Evolutionary conservation across 2,888 invertebrate genomes (phyloP), one percentile per base, ranked within the genome.

Genomic region (Hofmannophila pseudospretella): DNA sequence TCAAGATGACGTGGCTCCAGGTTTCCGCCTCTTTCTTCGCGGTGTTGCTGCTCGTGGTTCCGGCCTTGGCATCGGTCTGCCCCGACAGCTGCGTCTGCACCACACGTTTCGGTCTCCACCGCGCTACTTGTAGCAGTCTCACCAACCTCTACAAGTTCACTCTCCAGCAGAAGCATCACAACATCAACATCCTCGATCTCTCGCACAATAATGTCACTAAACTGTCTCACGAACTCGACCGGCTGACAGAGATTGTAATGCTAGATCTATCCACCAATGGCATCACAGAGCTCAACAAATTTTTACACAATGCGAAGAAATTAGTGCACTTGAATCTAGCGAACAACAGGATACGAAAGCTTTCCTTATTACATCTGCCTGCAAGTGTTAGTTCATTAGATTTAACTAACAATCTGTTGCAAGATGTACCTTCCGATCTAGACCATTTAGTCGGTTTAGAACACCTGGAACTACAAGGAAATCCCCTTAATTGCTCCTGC

Each of bases 71-170:
- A 19, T 59, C 77, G 25, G 61, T 79, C 37, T 90, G 90, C 50
- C 90, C 90, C 9, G 77, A 85, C 35, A 65, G 77, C 48, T 89
- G 90, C 56, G 70, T 78, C 32, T 90, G 91, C 58, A 88, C 89
- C 22, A 89, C 90, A 11, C 90, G 91, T n/a, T 92, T 93, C 64
- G 85, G 90, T 32, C 90, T 92, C 47, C 90, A 93, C 22, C 88
- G 93, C 42, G 88, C 89, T 19, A 88, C 89, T 43, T 91, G 90
- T 64, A 89, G 90, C 39, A 82, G 90, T 36, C 93, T 95, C 57
- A 91, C 92, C 46, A 94, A 94, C 30, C 90, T 95, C 7, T 92
- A 94, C 75, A 96, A 89, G 57, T 88, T 77, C 51, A 82, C 77
- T 26, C 69, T 82, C 31, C 74, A 73, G 25, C 78, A 81, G 50